phyloP scores from a whole-genome alignment of 2,113 vertebrate species.

The Ursus arctos region DNA sequence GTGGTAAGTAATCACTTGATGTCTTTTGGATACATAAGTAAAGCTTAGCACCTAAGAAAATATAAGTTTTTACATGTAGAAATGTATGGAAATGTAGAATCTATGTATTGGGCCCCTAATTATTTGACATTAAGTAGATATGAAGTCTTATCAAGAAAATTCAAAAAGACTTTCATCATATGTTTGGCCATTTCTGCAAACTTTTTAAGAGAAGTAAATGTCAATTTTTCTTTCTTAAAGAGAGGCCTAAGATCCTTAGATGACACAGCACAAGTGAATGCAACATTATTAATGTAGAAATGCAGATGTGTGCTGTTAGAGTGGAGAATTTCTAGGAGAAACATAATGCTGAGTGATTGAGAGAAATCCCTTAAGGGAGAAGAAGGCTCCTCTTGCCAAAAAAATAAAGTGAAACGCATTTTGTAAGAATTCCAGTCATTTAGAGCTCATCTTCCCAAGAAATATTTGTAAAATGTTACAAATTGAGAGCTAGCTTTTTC shows the following conservation, averaged over 20 bases:
- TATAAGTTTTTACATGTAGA: not conserved
- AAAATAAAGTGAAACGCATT: conserved; percentile 20
- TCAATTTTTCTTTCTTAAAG: not conserved
- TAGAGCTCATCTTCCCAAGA: conserved; percentile 33
- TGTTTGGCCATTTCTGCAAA: not conserved
- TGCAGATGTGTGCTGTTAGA: not conserved
- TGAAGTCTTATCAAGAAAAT: not conserved
- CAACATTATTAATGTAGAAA: not conserved
- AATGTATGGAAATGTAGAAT: not conserved
- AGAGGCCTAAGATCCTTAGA: conserved; percentile 25
- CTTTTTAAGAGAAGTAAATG: not conserved
- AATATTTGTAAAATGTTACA: conserved; percentile 45
- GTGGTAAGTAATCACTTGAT: not conserved
- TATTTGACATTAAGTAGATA: not conserved
- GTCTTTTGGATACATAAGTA: not conserved
- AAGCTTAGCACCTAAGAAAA: not conserved
- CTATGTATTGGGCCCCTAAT: not conserved
- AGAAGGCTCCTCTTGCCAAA: conserved; percentile 26
- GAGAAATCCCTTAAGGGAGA: not conserved
- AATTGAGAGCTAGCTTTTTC: not conserved
- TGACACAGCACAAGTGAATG: not conserved
- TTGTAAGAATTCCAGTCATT: conserved; percentile 16
- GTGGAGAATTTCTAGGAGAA: conserved; percentile 47
- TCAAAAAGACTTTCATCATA: not conserved
- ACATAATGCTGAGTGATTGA: not conserved